Evolutionary conservation across 2,113 vertebrate species (phyloP).

Genomic region (Phyllostomus hastatus): DNA sequence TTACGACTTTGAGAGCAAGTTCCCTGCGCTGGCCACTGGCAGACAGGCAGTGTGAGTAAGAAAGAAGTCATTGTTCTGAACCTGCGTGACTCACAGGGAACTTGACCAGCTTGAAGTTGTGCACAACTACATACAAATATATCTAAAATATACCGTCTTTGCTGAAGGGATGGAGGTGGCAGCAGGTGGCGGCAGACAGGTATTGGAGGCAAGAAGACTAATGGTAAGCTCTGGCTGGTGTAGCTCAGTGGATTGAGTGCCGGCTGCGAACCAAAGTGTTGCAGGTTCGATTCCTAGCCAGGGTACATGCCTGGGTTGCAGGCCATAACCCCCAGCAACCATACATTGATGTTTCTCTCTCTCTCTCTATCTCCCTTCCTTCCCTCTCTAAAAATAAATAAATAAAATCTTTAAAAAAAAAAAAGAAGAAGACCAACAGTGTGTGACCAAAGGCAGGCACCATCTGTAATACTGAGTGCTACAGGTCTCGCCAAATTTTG

Average conservation of each 20-base stretch:
- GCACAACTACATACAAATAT: not conserved
- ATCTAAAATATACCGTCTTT: not conserved
- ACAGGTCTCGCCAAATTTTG: not conserved
- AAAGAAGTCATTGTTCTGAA: not conserved
- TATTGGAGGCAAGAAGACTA: not conserved
- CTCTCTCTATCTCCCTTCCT: too few species aligned
- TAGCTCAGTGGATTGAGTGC: too few species aligned
- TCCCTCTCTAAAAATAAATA: too few species aligned
- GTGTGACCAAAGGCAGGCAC: not conserved
- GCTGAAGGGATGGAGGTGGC: not conserved
- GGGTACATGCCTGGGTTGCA: too few species aligned
- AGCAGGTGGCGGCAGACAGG: not conserved
- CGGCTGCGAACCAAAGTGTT: too few species aligned
- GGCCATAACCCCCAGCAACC: too few species aligned
- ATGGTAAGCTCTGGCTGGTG: too few species aligned
- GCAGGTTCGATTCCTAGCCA: too few species aligned
- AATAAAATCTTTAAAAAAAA: too few species aligned
- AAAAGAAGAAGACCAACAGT: not conserved
- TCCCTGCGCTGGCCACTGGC: too few species aligned
- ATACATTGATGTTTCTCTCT: too few species aligned
- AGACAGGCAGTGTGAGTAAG: not conserved
- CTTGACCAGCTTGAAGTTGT: not conserved
- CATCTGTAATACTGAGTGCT: not conserved
- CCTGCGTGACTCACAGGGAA: not conserved
- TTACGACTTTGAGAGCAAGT: not conserved